phyloP scores from a whole-genome alignment of 1,140 invertebrate species.

The Thalassaphorura encarpata region DNA sequence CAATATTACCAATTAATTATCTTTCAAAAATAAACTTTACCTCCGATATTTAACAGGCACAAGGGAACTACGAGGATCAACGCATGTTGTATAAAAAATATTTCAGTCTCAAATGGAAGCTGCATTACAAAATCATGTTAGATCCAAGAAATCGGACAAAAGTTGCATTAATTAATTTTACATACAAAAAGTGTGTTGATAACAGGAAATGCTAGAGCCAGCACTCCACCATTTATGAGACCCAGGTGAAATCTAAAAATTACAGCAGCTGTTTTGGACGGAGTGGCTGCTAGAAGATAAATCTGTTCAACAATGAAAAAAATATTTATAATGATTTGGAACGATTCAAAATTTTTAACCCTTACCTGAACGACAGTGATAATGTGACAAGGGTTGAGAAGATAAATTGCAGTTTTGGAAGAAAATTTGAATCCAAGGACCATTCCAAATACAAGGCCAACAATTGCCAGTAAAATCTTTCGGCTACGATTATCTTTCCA shows the following conservation, averaged over 20 bases:
- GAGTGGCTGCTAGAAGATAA: conserved; percentile 66
- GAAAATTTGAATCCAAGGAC: conserved; percentile 88
- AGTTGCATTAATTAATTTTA: too few species aligned
- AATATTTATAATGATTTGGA: too few species aligned
- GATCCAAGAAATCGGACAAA: too few species aligned
- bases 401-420: conserved; percentile 79
- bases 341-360: too few species aligned
- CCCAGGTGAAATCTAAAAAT: conserved; percentile 83
- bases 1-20: too few species aligned
- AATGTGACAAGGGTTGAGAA: conserved; percentile 88
- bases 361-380: conserved; percentile 77
- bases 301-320: conserved; percentile 49
- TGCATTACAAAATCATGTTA: too few species aligned
- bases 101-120: conserved; percentile 77
- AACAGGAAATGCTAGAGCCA: conserved; percentile 84
- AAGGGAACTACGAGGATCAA: conserved; percentile 87
- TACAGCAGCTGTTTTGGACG: conserved; percentile 63
- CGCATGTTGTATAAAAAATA: conserved; percentile 87
- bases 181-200: conserved; percentile 78
- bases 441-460: conserved; percentile 59
- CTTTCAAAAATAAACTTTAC: conserved; percentile 49
- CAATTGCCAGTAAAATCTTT: conserved; percentile 47
- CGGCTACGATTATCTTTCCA: too few species aligned
- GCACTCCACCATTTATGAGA: conserved; percentile 77
- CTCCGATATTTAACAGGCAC: conserved; percentile 73